These are phyloP conservation scores for Hyphantria cunea DNA, from an alignment of 1,140 invertebrate species.

Conservation along the genomic window DNA sequence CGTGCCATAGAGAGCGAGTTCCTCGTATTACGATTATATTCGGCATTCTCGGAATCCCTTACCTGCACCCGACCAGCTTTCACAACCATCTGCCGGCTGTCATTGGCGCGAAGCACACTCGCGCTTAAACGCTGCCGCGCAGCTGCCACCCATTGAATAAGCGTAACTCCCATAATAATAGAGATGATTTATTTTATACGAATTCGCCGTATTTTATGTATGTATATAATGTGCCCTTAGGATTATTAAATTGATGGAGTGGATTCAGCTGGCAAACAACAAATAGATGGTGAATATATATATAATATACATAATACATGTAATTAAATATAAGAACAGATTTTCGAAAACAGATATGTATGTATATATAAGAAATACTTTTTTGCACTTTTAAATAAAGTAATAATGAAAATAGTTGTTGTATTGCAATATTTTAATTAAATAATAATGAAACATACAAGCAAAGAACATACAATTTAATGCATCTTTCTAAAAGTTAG, in stretches of 20 bases:
- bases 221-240: constrained; percentile 5
- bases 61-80: constrained; percentile 72
- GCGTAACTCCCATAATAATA: constrained; percentile 16
- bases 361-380: too few species aligned
- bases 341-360: too few species aligned
- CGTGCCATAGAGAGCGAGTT: constrained; percentile 69
- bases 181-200: constrained; percentile 22
- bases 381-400: too few species aligned
- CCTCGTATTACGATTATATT: constrained; percentile 77
- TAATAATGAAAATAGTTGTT: too few species aligned
- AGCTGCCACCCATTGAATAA: constrained; percentile 42
- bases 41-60: constrained; percentile 75
- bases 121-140: constrained; percentile 21
- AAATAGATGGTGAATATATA: not conserved
- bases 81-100: constrained; percentile 72
- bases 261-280: constrained; percentile 2
- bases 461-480: too few species aligned
- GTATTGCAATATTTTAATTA: too few species aligned
- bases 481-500: too few species aligned
- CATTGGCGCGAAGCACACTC: constrained; percentile 43
- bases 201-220: constrained; percentile 7
- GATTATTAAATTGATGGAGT: constrained; percentile 13
- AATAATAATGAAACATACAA: too few species aligned
- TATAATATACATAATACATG: too few species aligned
- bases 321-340: too few species aligned